These are phyloP conservation scores for Colinus virginianus DNA, from an alignment of 2,113 vertebrate species.

Conservation along the genomic window DNA sequence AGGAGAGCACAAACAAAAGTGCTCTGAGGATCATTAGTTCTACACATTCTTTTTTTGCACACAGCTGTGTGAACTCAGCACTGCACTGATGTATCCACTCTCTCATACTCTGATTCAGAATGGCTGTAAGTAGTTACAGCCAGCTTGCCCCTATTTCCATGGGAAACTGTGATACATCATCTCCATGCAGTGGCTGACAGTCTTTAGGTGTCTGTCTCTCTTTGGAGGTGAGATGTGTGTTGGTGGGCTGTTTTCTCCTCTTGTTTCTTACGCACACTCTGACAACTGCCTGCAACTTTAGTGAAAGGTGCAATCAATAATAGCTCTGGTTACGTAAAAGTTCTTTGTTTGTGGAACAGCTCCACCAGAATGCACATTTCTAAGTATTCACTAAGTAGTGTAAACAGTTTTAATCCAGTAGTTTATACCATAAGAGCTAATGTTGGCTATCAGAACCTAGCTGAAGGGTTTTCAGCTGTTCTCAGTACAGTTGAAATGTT, in stretches of 20 bases:
- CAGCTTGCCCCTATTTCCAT: background rate
- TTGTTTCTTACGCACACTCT: rapidly evolving
- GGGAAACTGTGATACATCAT: background rate
- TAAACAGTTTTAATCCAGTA: background rate
- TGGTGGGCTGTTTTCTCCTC: background rate
- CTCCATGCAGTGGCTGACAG: background rate
- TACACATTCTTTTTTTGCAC: background rate
- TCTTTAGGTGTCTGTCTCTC: background rate
- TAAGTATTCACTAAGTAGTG: background rate
- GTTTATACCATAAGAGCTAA: background rate
- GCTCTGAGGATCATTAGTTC: background rate
- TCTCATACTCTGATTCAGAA: background rate
- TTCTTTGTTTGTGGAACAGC: background rate
- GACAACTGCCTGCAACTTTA: background rate
- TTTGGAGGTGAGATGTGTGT: background rate
- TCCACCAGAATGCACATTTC: background rate
- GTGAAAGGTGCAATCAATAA: background rate
- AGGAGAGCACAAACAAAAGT: background rate
- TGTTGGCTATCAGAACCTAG: background rate
- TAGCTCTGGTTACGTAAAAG: background rate
- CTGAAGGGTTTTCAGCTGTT: background rate
- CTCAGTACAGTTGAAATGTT: background rate
- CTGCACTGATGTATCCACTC: background rate
- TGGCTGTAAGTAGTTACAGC: background rate
- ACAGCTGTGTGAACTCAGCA: too few relatives aligned